These are phyloP conservation scores for Darevskia nairensis DNA, from an alignment of 2,797 vertebrate genomes.

Conservation along the genomic window DNA sequence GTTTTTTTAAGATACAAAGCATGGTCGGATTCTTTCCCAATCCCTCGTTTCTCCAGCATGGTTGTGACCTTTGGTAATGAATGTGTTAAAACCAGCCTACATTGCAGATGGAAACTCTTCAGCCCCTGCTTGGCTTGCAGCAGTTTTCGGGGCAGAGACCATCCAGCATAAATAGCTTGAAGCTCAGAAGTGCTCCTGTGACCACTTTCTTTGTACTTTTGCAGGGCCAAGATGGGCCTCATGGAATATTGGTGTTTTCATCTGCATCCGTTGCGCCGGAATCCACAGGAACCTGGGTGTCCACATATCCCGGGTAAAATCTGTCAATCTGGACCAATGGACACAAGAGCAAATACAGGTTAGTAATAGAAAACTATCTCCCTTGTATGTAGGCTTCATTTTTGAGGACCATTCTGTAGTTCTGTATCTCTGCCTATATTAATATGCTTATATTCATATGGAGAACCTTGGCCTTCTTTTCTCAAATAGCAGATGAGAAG, in stretches of 20 bases:
- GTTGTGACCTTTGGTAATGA: neutral
- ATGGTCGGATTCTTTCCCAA: neutral
- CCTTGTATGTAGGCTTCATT: neutral
- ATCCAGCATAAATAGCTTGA: accelerated
- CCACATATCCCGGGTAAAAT: conserved; percentile 98
- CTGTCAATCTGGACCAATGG: conserved; percentile 98
- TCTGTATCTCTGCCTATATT: neutral
- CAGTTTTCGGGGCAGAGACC: conserved; percentile 38
- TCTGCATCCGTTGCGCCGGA: conserved; percentile 97
- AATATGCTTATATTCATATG: neutral
- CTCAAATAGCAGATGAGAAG: neutral
- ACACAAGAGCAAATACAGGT: conserved; percentile 99
- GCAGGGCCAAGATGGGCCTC: conserved; percentile 97
- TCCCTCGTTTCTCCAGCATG: accelerated
- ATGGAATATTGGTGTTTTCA: conserved; percentile 97
- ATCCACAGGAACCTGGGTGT: conserved; percentile 98
- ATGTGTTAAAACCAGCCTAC: neutral
- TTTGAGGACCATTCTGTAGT: neutral
- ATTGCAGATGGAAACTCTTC: neutral
- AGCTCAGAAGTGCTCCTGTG: neutral
- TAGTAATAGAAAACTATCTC: neutral
- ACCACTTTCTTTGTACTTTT: neutral
- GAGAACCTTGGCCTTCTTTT: neutral
- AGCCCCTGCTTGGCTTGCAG: conserved; percentile 39
- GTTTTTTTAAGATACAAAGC: conserved; percentile 24